These are phyloP conservation scores for Prionailurus viverrinus DNA, from an alignment of 2,113 vertebrate species.

Conservation along the genomic window DNA sequence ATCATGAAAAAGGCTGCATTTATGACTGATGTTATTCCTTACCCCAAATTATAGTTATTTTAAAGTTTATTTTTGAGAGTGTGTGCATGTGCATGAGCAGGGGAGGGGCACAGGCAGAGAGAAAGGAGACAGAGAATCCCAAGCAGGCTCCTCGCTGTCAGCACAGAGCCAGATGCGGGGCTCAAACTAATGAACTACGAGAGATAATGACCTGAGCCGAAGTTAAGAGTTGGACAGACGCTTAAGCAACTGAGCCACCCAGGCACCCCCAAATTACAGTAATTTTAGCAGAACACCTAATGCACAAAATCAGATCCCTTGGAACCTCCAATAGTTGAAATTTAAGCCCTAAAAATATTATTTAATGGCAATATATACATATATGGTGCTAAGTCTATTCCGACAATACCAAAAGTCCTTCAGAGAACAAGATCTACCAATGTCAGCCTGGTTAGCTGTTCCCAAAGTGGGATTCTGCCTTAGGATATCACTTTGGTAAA, in stretches of 20 bases:
- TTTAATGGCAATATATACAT: neutral
- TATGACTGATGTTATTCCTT: neutral
- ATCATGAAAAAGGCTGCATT: neutral
- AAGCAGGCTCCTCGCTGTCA: too few relatives aligned
- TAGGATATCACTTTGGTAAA: neutral
- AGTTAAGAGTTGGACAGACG: too few relatives aligned
- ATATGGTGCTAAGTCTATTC: neutral
- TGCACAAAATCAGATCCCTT: neutral
- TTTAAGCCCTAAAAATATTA: neutral
- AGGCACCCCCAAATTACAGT: neutral
- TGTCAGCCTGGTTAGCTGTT: neutral
- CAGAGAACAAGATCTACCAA: neutral
- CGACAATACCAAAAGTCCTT: neutral
- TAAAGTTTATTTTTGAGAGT: too few relatives aligned
- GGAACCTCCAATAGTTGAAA: neutral
- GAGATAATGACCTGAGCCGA: too few relatives aligned
- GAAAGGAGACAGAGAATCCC: too few relatives aligned
- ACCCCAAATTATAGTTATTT: too few relatives aligned
- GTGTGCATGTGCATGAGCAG: too few relatives aligned
- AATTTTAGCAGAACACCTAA: neutral
- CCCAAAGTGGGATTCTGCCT: neutral
- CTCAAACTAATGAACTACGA: too few relatives aligned
- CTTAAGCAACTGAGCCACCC: too few relatives aligned
- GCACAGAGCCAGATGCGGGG: too few relatives aligned
- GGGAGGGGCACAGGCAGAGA: too few relatives aligned